Evolutionary conservation across 2,113 vertebrate species (phyloP), one percentile per base, ranked within the genome.

Genomic region (Salvelinus sp.): DNA sequence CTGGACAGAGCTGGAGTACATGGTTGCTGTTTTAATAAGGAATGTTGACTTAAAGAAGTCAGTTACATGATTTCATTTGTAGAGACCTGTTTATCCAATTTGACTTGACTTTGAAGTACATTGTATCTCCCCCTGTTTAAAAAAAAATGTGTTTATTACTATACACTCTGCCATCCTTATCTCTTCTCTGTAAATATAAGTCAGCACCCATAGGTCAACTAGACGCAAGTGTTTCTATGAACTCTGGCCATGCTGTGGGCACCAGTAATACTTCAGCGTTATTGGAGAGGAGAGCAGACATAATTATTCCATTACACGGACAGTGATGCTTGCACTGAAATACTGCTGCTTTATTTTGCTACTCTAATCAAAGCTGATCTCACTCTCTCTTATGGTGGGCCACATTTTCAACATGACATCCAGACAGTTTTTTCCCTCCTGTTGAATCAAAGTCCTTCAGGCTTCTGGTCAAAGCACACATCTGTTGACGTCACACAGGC

Each of bases 291-390:
- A 72, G 58, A 87, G 79, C 83, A 84, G 87, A 88, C 84, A 89
- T 92, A 85, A 88, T 92, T 89, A 90, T 85, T 82, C 79, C 80
- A 82, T 84, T 82, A 86, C 80, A 70, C 73, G 79, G 84, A 83
- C 78, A 81, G 79, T 73, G 85, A 85, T 83, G 77, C 72, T 76
- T 30, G 10, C 80, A 75, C n/a, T 72, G 75, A 85, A 85, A 85
- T 80, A 78, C 84, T 83, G 76, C 69, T 72, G 79, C 83, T 86
- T 86, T 75, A 85, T 85, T 87, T 81, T 79, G 69, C 71, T 66
- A 54, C 79, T 58, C 71, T 86, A 84, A 91, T 88, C 85, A 81
- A 84, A 86, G 70, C 77, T 82, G 69, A 86, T 89, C 74, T 83
- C 66, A 76, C 28, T 80, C 78, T 81, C 38, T 81, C 57, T 85